Conservation (phyloP, 2,113 vertebrate species). For the Cisticola juncidis region DNA sequence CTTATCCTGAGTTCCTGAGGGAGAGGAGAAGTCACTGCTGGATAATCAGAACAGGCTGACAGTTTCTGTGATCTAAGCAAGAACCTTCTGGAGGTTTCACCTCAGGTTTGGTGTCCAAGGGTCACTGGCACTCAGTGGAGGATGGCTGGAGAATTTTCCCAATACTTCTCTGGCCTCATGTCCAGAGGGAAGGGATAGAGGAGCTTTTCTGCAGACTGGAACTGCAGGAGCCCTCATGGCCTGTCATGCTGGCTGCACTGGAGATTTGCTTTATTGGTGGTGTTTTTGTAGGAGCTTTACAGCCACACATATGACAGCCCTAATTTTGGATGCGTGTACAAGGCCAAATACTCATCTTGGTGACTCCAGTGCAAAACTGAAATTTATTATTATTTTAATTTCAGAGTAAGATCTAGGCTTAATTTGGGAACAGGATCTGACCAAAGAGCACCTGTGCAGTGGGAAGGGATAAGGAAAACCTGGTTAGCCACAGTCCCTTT, state of each 20-base stretch:
- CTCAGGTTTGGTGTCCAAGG: background rate
- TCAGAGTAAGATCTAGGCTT: background rate
- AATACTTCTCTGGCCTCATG: background rate
- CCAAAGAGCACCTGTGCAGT: background rate
- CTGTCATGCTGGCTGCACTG: background rate
- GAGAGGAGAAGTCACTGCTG: background rate
- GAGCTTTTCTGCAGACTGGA: background rate
- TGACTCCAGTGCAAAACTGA: background rate
- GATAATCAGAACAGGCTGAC: background rate
- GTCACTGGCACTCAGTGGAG: background rate
- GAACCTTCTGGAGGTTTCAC: background rate
- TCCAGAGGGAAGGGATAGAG: background rate
- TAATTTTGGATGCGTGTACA: background rate
- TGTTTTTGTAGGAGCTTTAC: background rate
- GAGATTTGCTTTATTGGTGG: background rate
- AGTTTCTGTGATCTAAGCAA: background rate
- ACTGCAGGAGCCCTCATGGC: background rate
- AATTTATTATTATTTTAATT: background rate
- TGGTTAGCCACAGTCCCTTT: background rate
- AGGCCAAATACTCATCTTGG: background rate
- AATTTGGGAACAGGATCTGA: background rate
- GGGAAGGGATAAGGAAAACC: background rate
- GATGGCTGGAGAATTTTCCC: background rate
- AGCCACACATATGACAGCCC: background rate
- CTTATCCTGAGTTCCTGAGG: background rate